These are phyloP conservation scores for Drosophila fungiperda DNA, from an alignment of 2,888 invertebrate genomes.

Conservation along the genomic window DNA sequence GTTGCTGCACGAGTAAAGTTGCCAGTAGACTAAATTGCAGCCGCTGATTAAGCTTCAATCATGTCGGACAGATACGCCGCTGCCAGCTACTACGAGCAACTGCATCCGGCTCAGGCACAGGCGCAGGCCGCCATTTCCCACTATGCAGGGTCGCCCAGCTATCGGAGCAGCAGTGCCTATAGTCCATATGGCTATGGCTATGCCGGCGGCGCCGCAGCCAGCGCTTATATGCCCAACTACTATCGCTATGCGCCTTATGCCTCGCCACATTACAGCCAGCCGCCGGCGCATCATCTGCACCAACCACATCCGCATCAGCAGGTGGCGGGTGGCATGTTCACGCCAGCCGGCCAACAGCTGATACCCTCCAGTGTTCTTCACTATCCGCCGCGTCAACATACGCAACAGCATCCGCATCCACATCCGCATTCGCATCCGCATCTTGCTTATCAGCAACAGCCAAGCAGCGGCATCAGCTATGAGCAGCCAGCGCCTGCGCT, in stretches of 20 bases:
- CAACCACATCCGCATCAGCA: slow-evolving; percentile 5
- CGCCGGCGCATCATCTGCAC: slow-evolving; percentile 27
- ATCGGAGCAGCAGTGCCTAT: slow-evolving; percentile 54
- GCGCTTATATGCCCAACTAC: slow-evolving; percentile 66
- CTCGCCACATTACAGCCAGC: slow-evolving; percentile 69
- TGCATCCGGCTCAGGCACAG: slow-evolving; percentile 49
- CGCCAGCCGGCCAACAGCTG: slow-evolving; percentile 77
- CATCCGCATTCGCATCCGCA: slow-evolving; percentile 8
- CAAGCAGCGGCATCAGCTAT: slow-evolving; percentile 33
- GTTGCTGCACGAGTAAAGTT: slow-evolving; percentile 46
- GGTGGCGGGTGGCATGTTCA: slow-evolving; percentile 67
- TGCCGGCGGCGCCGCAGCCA: slow-evolving; percentile 33
- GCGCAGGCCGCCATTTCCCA: slow-evolving; percentile 62
- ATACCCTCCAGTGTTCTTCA: slow-evolving; percentile 81
- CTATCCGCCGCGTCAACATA: slow-evolving; percentile 71
- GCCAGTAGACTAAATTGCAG: slow-evolving; percentile 21
- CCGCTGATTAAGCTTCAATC: background rate
- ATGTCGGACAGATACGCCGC: slow-evolving; percentile 72
- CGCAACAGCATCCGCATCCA: slow-evolving; percentile 22
- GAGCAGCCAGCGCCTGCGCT: slow-evolving; percentile 67
- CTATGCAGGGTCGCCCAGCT: slow-evolving; percentile 55
- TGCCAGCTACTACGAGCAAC: slow-evolving; percentile 72
- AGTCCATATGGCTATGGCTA: slow-evolving; percentile 55
- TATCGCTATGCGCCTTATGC: slow-evolving; percentile 73
- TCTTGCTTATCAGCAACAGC: slow-evolving; percentile 27